Evolutionary conservation across 1,140 invertebrate species (phyloP), one percentile per base, ranked within the genome.

Genomic region (Frieseomelitta varia): DNA sequence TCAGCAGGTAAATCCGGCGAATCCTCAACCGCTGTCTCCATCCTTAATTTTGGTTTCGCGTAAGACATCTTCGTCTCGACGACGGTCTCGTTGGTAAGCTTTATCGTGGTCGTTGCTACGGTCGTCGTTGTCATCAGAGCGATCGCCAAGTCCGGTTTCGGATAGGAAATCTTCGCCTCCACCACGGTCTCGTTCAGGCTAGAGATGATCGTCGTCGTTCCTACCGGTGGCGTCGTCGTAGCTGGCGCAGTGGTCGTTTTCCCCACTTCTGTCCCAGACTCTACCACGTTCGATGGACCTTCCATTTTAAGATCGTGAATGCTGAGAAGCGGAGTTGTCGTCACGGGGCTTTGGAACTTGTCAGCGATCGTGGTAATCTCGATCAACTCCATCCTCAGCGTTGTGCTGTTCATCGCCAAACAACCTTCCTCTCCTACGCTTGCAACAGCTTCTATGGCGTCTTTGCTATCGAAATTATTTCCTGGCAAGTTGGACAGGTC

Each of bases 371-470:
- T 71, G 19, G 27, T 84, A 34, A 24, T 58, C n/a, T 47, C 75
- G 0, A 56, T 27, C 21, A 79, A 19, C 12, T 83, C 68, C 10
- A 87, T 56, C 56, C 27, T 76, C 71, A 55, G 30, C n/a, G 74
- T 63, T 39, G 72, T 85, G 4, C 15, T 14, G 27, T 81, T 74
- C 47, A 65, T 12, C 0, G n/a, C 56, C n/a, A 72, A 87, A 19
- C 87, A 87, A 11, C 24, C 47, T 3, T 30, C 75, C 0, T 10
- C 58, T 27, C 34, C 56, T 8, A 8, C 11, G 21, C 55, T 69
- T 6, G 14, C 19, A 24, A 12, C 11, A 21, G 19, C 17, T 0
- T 65, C 61, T 0, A 8, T 0, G 0, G 6, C 19, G 6, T 27
- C 30, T 1, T 0, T 15, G 17, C 15, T 27, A 1, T n/a, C 14